Evolutionary conservation across 2,888 invertebrate genomes (phyloP), one percentile per base, ranked within the genome.

Genomic region (Perizoma flavofasciatum): DNA sequence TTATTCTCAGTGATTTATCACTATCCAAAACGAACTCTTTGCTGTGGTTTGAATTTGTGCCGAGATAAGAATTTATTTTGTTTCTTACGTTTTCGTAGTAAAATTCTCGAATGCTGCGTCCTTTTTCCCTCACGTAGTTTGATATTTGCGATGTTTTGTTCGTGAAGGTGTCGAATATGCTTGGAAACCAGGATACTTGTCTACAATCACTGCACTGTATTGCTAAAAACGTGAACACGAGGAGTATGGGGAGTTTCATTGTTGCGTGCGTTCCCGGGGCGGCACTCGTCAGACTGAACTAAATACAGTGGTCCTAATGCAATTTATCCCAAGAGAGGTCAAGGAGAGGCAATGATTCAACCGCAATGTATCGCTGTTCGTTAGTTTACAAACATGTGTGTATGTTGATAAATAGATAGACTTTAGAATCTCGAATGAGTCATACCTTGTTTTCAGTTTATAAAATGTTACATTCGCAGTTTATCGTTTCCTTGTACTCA

Each of bases 71-170:
- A 1, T 77, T 77, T 41, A 91, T 74, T 77, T 79, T 87, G 34
- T 77, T 82, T n/a, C 76, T 74, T 11, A 89, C 79, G 66, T 83
- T 88, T 35, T 83, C 77, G 1, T 83, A 74, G 67, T 89, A 89
- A 58, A 78, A 85, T 47, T 79, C 69, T 70, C 78, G 85, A 2
- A 91, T 43, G 51, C 72, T 80, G 4, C 80, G 78, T 43, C 89
- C 84, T 65, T 81, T 87, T 66, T 87, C 78, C 48, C 77, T 75
- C 4, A 90, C 85, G 53, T 84, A 90, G 61, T 81, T 79, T 5
- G 79, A 82, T 35, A 90, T 59, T 61, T 84, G 75, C 0, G 79
- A 64, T 0, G 90, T 89, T 69, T 78, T 83, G 56, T 89, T 84
- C n/a, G 80, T 69, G 39, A 90, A 69, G 1, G 74, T 72, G n/a